Conservation (phyloP, 2,113 vertebrate genomes). For the Naja naja region DNA sequence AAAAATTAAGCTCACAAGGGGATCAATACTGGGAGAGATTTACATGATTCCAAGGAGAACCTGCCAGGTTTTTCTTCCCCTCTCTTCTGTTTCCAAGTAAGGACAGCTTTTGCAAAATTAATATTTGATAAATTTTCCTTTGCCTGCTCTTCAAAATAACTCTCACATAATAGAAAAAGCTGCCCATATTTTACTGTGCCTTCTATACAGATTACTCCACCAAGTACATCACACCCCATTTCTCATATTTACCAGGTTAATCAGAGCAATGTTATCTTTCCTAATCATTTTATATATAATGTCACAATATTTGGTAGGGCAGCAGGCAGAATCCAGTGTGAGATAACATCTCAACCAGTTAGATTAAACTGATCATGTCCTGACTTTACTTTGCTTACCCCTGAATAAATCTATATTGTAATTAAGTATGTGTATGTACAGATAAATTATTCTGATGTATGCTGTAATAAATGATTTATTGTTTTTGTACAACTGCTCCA, state of each 20-base stretch:
- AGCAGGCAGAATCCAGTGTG: no score
- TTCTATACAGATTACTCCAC: not conserved
- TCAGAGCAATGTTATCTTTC: not conserved
- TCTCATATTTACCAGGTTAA: not conserved
- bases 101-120: not conserved
- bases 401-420: not conserved
- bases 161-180: not conserved
- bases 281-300: not conserved
- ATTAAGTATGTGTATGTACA: not conserved
- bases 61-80: not conserved
- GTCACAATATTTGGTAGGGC: no score
- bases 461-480: not conserved
- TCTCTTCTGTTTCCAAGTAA: not conserved
- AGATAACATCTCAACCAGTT: not conserved
- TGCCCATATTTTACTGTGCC: not conserved
- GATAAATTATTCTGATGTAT: not conserved
- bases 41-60: not conserved
- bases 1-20: not conserved
- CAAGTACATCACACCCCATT: not conserved
- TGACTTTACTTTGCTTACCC: not conserved
- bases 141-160: not conserved
- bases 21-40: not conserved
- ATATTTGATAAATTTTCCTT: not conserved
- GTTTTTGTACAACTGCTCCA: not conserved
- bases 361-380: not conserved